phyloP scores from a whole-genome alignment of 2,797 vertebrate genomes.

The Pipistrellus pygmaeus region DNA sequence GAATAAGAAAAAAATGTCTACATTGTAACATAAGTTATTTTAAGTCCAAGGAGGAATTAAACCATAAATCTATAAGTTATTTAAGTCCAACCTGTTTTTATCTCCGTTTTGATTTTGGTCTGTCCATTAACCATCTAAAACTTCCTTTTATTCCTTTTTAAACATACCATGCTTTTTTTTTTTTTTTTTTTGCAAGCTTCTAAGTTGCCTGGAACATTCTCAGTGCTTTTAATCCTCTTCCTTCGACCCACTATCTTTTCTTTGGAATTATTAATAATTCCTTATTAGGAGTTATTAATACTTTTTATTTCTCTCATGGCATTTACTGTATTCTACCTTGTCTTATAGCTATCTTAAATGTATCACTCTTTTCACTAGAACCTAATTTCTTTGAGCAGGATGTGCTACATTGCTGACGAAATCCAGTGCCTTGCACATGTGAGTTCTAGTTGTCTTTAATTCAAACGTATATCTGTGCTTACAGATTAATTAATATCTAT shows the following conservation, averaged over 20 bases:
- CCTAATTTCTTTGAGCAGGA: neutral
- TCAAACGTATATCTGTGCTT: neutral
- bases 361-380: neutral
- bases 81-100: neutral
- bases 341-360: slow-evolving; percentile 20
- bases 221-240: neutral
- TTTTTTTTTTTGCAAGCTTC: slow-evolving; percentile 10
- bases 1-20: neutral
- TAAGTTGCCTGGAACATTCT: neutral
- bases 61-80: neutral
- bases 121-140: neutral
- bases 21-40: neutral
- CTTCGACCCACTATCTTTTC: neutral
- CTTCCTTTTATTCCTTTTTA: neutral
- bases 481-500: neutral
- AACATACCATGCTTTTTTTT: neutral
- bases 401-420: neutral
- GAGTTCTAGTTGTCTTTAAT: neutral
- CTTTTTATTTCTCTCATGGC: neutral
- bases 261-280: neutral
- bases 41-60: slow-evolving; percentile 1
- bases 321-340: neutral
- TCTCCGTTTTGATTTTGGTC: neutral
- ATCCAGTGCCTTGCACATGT: neutral
- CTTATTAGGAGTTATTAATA: neutral